Evolutionary conservation across 2,888 invertebrate species (phyloP), one percentile per base, ranked within the genome.

Genomic region (Drosophila emarginata): DNA sequence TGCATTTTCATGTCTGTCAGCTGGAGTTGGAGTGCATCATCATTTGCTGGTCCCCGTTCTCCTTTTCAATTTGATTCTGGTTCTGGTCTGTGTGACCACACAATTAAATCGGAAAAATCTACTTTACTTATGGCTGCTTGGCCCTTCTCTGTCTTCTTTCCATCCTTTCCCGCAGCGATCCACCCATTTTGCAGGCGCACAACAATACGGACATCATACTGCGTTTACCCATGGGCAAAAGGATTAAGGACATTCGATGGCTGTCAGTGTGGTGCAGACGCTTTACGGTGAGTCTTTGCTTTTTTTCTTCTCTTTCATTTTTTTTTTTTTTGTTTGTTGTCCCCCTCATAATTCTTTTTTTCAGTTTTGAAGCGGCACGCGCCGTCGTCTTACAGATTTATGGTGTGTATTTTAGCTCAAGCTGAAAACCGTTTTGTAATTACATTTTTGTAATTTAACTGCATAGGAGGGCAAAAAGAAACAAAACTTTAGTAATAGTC

Each of bases 191-290:
- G 88, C 93, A 94, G 79, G 94, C 95, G 62, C 96, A 96, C 93
- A 94, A 94, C 90, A 95, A 95, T 91, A 93, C 95, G 37, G 96
- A 97, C 93, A 94, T 97, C 88, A 94, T 97, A 81, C 94, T 98
- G 89, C 94, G 95, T 85, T 93, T 98, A 90, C 97, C 97, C 62
- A 94, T 94, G 81, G 96, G 96, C 72, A 96, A 96, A 92, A 94
- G 96, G 91, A 94, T 98, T 91, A 93, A 95, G 86, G 97, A 98
- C 92, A 96, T 97, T 92, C 95, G 95, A 92, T 98, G 97, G 97
- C 93, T 98, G 80, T 96, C 97, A 76, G 96, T 98, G 54, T 98
- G 97, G 97, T 97, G 97, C 92, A 93, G 96, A 80, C 93, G 97
- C 90, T 97, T 97, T 91, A 96, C 97, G 87, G 97, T 97, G 91